Conservation (phyloP, 2,113 vertebrate species). For the Pelvicachromis taeniatus region DNA sequence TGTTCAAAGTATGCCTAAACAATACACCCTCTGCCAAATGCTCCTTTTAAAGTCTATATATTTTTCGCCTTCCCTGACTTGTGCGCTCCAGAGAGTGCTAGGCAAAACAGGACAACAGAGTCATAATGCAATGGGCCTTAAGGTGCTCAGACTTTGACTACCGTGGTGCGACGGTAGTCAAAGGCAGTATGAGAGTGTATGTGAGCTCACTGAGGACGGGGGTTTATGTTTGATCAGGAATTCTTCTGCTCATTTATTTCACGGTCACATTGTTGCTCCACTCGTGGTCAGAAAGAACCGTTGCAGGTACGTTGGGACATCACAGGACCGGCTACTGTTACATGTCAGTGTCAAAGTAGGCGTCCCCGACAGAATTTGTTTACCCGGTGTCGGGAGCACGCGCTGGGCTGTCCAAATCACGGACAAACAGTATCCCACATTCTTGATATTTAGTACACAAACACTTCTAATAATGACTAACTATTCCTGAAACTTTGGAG, state of each 20-base stretch:
- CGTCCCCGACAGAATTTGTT: no score
- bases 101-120: neutral
- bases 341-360: no score
- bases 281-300: neutral
- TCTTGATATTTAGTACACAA: no score
- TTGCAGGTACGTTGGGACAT: neutral
- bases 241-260: constrained; percentile 15
- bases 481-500: no score
- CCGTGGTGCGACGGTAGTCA: neutral
- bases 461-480: no score
- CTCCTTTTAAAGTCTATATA: neutral
- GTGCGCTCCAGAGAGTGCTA: neutral
- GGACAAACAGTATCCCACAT: no score
- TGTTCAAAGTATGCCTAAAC: neutral
- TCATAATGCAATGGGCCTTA: neutral
- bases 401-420: no score
- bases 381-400: no score
- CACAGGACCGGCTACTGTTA: neutral
- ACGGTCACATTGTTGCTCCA: neutral
- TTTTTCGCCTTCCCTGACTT: neutral
- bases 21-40: neutral
- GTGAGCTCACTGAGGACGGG: neutral
- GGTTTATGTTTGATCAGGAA: neutral
- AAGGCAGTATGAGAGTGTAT: neutral
- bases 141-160: neutral